These are phyloP conservation scores for Siniperca undulata DNA, from an alignment of 2,797 vertebrate species.

Conservation along the genomic window DNA sequence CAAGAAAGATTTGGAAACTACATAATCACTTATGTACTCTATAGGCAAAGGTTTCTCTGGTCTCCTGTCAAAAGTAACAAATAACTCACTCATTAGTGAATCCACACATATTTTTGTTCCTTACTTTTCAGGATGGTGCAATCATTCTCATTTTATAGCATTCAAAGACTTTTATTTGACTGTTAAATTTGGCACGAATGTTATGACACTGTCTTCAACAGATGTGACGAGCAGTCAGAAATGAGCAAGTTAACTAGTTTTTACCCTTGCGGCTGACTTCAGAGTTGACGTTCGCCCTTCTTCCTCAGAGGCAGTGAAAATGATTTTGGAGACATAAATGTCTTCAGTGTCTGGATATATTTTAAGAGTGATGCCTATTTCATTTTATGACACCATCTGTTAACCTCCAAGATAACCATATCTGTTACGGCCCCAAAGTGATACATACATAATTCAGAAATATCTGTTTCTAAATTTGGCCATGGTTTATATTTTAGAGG, in stretches of 20 bases:
- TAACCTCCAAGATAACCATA: conserved; percentile 82
- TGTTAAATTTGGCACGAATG: conserved; percentile 58
- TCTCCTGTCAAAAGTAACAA: conserved; percentile 25
- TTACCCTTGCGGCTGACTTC: conserved; percentile 68
- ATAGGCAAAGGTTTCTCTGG: neutral
- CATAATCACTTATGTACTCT: conserved; percentile 39
- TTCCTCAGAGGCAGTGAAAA: conserved; percentile 76
- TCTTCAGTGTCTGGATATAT: conserved; percentile 80
- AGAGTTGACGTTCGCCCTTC: conserved; percentile 55
- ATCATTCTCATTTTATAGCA: conserved; percentile 39
- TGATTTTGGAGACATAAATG: conserved; percentile 79
- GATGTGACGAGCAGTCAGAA: conserved; percentile 52
- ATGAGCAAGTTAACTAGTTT: conserved; percentile 68
- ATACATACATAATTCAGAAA: conserved; percentile 78
- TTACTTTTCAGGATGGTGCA: conserved; percentile 22
- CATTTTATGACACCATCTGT: conserved; percentile 87
- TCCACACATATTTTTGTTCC: conserved; percentile 40
- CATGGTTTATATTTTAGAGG: conserved; percentile 5
- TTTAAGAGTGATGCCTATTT: conserved; percentile 82
- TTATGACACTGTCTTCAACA: conserved; percentile 45
- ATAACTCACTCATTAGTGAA: conserved; percentile 29
- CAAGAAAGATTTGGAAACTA: conserved; percentile 48
- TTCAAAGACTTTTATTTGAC: conserved; percentile 52
- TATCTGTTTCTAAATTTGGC: conserved; percentile 53
- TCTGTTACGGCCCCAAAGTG: conserved; percentile 72